Percentiles rank a stretch among this genome's conserved stretches.
Evolutionary conservation across 2,888 invertebrate genomes (phyloP).

Genomic region (Hyposoter didymator): DNA sequence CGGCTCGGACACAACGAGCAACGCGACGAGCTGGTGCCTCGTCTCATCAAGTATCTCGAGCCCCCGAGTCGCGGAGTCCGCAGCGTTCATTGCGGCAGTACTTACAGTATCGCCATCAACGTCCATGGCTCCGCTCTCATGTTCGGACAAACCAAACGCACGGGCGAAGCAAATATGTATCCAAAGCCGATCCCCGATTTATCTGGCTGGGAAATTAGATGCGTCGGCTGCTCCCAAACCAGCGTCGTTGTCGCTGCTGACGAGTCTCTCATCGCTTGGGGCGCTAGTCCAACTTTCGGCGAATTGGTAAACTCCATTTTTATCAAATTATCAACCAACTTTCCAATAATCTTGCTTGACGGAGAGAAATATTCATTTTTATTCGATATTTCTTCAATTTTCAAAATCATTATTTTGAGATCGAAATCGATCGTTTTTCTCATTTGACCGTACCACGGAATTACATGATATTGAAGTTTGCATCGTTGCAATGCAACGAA

Average conservation of each 20-base stretch:
- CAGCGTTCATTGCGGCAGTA: constrained; percentile 93
- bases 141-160: constrained; percentile 96
- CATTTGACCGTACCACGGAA: too few species aligned
- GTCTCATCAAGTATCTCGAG: constrained; percentile 94
- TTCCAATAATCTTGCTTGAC: too few species aligned
- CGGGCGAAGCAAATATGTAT: constrained; percentile 98
- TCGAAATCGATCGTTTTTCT: too few species aligned
- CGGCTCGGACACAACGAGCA: constrained; percentile 96
- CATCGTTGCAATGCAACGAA: too few species aligned
- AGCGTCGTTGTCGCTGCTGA: constrained; percentile 95
- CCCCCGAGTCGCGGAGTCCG: constrained; percentile 93
- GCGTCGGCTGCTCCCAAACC: constrained; percentile 93
- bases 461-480: too few species aligned
- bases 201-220: constrained; percentile 96
- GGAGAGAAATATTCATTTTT: neutral
- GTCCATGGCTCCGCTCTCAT: constrained; percentile 85
- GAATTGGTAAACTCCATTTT: constrained; percentile 88
- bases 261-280: constrained; percentile 96
- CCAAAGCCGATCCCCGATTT: constrained; percentile 97
- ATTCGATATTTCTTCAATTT: neutral
- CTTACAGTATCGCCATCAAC: constrained; percentile 94
- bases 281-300: constrained; percentile 96
- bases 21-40: constrained; percentile 94
- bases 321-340: too few species aligned
- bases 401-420: too few species aligned